phyloP scores from a whole-genome alignment of 2,113 vertebrate genomes.

The Gyps fulvus region DNA sequence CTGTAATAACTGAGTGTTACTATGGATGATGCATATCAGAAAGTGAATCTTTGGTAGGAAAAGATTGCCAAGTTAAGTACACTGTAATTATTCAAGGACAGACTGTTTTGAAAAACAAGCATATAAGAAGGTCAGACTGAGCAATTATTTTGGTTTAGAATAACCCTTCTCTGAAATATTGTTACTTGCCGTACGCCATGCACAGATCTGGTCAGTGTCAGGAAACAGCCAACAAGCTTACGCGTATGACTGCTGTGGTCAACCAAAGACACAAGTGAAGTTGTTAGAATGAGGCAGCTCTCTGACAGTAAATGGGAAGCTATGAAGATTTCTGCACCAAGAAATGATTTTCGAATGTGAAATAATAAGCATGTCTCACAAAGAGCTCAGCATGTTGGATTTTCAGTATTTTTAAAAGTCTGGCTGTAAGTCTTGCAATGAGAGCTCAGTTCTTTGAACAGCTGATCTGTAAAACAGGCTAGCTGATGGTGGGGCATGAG shows the following conservation, averaged over 20 bases:
- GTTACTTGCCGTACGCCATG: background rate
- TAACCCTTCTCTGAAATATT: background rate
- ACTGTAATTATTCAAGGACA: constrained; percentile 37
- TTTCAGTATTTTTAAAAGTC: background rate
- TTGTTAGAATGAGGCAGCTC: background rate
- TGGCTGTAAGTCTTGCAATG: background rate
- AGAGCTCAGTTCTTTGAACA: background rate
- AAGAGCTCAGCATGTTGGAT: background rate
- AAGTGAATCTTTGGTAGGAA: background rate
- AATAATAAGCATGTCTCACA: background rate
- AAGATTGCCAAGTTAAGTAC: background rate
- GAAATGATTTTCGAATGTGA: background rate
- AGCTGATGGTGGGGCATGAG: background rate
- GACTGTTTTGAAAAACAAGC: constrained; percentile 31
- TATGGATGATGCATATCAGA: background rate
- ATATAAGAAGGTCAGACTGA: background rate
- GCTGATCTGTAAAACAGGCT: background rate
- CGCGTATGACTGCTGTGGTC: background rate
- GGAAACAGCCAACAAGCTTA: background rate
- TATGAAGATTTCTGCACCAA: background rate
- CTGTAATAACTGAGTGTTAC: constrained; percentile 2
- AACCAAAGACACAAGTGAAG: background rate
- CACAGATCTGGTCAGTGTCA: background rate
- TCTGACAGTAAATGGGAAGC: background rate
- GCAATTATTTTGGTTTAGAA: constrained; percentile 35